Base-by-base conservation (phyloP, 2,113 vertebrate species). In the Pseudonaja textilis region DNA sequence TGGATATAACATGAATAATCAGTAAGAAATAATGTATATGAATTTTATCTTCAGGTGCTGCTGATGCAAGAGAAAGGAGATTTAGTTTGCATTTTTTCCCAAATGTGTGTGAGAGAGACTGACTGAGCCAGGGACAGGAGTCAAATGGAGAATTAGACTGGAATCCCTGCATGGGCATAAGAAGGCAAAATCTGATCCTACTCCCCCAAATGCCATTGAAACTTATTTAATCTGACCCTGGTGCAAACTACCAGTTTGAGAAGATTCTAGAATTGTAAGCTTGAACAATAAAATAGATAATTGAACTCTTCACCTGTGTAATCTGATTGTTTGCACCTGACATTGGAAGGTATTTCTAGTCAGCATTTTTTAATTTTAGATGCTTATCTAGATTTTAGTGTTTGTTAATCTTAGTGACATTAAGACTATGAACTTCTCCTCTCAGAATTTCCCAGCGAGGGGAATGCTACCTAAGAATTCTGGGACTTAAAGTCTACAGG, bases 321-420 rank as follows among this genome's bases (percentile, higher is more conserved):
- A 29, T 64, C 59, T 64, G 59, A 64, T 64, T 29, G 26, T 64
- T 64, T 64, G 26, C 59, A 29, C 26, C 10, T 64, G 59, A 12
- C 26, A 61, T 26, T 94, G 56, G n/a, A 93, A 88, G 94, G 88
- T 29, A 69, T 92, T 95, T 95, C 42, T 87, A 93, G 2, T 12
- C 47, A 34, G 39, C 47, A 55, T 14, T 20, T 91, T 26, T 26
- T 16, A 85, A 50, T 64, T 90, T 69, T 52, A 69, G 59, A 90
- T n/a, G 26, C 59, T 52, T 69, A 69, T 14, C 61, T 69, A 69
- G 11, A 69, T 69, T 69, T 69, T 14, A 81, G 69, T 20, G 69
- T 81, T 74, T 39, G 14, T 81, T 34, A 74, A 18, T 74, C 64
- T 74, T 39, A 81, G 34, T 20, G n/a, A 74, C n/a, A 16, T 74